phyloP scores from a whole-genome alignment of 2,797 vertebrate species.

The Manis pentadactyla region DNA sequence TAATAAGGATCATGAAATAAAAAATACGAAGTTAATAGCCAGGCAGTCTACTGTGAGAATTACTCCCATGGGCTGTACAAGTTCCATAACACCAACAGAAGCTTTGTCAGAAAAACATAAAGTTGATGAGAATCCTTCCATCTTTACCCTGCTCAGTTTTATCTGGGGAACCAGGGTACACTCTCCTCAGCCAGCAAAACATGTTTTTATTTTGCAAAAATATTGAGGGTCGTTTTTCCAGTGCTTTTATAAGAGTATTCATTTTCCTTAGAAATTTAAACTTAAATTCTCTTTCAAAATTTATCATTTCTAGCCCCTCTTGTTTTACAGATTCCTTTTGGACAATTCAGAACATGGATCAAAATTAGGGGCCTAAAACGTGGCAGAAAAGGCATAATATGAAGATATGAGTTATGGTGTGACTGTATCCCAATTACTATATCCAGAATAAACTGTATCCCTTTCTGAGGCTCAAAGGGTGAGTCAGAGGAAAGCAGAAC shows the following conservation, averaged over 20 bases:
- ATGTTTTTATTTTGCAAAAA: slow-evolving; percentile 15
- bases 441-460: slow-evolving; percentile 69
- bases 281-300: slow-evolving; percentile 24
- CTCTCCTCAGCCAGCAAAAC: neutral
- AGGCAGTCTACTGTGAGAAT: neutral
- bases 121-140: slow-evolving; percentile 5
- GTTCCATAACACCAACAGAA: slow-evolving; percentile 25
- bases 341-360: slow-evolving; percentile 23
- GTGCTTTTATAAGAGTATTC: neutral
- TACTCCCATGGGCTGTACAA: neutral
- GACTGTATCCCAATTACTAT: slow-evolving; percentile 59
- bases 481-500: slow-evolving; percentile 73
- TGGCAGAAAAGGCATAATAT: slow-evolving; percentile 21
- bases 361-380: slow-evolving; percentile 30
- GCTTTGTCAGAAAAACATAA: slow-evolving; percentile 49
- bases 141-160: neutral
- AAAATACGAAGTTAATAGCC: slow-evolving; percentile 43
- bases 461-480: slow-evolving; percentile 55
- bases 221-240: neutral
- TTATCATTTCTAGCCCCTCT: neutral
- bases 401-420: slow-evolving; percentile 50
- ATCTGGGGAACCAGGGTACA: neutral
- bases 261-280: slow-evolving; percentile 58
- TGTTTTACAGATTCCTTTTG: neutral
- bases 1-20: slow-evolving; percentile 62